Evolutionary conservation across 2,888 invertebrate species (phyloP).

Genomic region (Pharmacophagus antenor): DNA sequence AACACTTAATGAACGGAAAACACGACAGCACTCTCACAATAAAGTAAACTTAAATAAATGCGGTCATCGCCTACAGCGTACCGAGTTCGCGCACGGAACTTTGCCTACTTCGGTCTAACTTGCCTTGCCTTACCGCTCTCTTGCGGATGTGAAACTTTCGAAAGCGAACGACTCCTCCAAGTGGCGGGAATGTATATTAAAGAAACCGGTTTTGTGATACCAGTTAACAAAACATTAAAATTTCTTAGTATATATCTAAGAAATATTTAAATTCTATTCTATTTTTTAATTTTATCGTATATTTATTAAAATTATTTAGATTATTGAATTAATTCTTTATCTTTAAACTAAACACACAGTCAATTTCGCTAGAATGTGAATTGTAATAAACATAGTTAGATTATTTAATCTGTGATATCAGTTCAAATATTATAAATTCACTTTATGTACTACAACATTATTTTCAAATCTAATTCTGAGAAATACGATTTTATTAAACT

Average conservation of each 20-base stretch:
- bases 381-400: too few relatives aligned
- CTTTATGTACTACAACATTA: too few relatives aligned
- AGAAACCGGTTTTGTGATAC: conserved; percentile 63
- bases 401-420: too few relatives aligned
- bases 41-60: conserved; percentile 75
- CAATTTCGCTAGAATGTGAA: too few relatives aligned
- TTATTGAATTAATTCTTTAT: too few relatives aligned
- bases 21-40: conserved; percentile 77
- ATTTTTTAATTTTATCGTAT: too few relatives aligned
- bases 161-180: conserved; percentile 75
- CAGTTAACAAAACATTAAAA: conserved; percentile 35
- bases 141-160: conserved; percentile 81
- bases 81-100: conserved; percentile 77
- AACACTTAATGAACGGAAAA: conserved; percentile 72
- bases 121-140: conserved; percentile 72
- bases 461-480: too few relatives aligned
- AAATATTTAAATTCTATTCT: neutral
- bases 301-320: too few relatives aligned
- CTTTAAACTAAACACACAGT: too few relatives aligned
- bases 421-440: too few relatives aligned
- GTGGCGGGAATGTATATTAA: conserved; percentile 77
- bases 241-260: neutral
- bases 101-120: conserved; percentile 65
- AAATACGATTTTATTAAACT: too few relatives aligned
- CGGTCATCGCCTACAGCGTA: conserved; percentile 80